Conservation (phyloP, 2,113 vertebrate species). For the Phyllopteryx taeniolatus region DNA sequence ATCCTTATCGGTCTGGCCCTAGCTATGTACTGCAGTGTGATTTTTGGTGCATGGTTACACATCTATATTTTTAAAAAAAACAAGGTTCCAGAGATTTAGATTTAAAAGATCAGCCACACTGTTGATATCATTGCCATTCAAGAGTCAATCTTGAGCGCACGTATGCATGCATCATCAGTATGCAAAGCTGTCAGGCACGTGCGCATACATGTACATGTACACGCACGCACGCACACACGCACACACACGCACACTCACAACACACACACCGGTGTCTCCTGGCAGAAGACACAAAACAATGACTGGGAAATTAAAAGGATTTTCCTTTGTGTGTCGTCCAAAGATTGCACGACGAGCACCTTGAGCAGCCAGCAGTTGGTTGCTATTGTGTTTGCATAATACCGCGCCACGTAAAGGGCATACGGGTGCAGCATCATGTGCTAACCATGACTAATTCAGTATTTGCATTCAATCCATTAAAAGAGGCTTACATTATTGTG, state of each 20-base stretch:
- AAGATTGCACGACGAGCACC: not conserved
- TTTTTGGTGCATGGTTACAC: not conserved
- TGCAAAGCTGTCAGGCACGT: not conserved
- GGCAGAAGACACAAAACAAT: constrained; percentile 3
- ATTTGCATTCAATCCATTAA: constrained; percentile 1
- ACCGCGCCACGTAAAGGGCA: not conserved
- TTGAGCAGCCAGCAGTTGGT: constrained; percentile 1
- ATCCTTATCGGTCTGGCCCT: no score
- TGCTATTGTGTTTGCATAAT: constrained; percentile 3
- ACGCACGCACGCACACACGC: not conserved
- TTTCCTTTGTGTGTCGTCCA: not conserved
- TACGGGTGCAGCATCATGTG: not conserved
- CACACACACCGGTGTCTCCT: not conserved
- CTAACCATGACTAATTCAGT: not conserved
- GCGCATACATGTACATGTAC: no score
- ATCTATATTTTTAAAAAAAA: not conserved
- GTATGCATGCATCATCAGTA: not conserved
- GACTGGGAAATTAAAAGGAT: constrained; percentile 4
- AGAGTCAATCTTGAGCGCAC: not conserved
- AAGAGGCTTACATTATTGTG: not conserved
- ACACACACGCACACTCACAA: no score
- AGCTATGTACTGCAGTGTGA: no score
- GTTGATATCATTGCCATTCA: not conserved
- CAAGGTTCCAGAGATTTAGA: constrained; percentile 3
- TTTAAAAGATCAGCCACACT: not conserved